phyloP scores from a whole-genome alignment of 2,797 vertebrate genomes.

The Hypotaenidia okinawae region DNA sequence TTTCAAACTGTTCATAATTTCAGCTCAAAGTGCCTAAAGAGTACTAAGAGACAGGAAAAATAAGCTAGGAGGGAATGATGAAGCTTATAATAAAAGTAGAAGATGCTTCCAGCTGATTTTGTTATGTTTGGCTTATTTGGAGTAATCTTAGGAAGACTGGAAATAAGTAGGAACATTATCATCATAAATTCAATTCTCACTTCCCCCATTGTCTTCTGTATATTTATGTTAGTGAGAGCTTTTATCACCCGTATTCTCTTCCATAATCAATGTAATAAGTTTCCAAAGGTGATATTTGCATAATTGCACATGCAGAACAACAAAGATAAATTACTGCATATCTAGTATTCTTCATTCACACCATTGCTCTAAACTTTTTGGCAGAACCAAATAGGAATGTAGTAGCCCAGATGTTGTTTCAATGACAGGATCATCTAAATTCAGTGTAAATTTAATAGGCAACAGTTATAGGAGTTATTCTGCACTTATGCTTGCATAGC shows the following conservation, averaged over 20 bases:
- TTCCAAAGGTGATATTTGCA: conserved; percentile 35
- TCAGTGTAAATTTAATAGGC: conserved; percentile 1
- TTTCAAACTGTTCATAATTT: background rate
- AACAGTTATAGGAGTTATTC: background rate
- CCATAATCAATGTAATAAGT: background rate
- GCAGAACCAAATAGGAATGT: conserved; percentile 1
- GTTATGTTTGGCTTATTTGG: background rate
- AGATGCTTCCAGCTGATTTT: background rate
- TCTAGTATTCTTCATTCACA: background rate
- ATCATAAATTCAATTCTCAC: background rate
- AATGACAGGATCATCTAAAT: conserved; percentile 21
- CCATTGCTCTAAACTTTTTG: background rate
- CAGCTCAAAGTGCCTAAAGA: background rate
- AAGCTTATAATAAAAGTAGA: background rate
- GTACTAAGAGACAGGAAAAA: background rate
- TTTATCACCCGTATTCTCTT: background rate
- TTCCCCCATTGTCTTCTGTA: background rate
- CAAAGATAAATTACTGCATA: conserved; percentile 8
- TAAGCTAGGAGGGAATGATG: background rate
- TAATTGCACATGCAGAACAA: background rate
- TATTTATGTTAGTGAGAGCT: background rate
- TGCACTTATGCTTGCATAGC: background rate
- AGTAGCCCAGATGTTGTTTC: conserved; percentile 39
- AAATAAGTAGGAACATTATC: background rate
- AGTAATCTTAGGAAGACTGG: background rate